Evolutionary conservation across 1,140 invertebrate species (phyloP).

Genomic region (Cotesia vestalis): DNA sequence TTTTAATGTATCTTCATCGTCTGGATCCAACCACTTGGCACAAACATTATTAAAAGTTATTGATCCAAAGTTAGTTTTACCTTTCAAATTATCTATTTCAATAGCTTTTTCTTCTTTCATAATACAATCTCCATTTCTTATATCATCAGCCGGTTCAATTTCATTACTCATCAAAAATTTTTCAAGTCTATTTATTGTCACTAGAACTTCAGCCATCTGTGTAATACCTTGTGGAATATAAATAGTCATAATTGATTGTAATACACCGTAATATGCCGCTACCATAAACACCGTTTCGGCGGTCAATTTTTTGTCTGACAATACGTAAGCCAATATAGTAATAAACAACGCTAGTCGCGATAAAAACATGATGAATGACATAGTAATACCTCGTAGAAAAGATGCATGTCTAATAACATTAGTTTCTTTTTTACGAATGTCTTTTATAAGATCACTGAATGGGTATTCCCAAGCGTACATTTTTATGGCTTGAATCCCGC

Average conservation of each 20-base stretch:
- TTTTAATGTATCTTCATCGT: slow-evolving; percentile 62
- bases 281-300: slow-evolving; percentile 82
- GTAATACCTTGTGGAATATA: slow-evolving; percentile 75
- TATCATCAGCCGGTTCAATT: slow-evolving; percentile 44
- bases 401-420: slow-evolving; percentile 74
- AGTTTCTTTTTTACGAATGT: slow-evolving; percentile 72
- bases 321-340: slow-evolving; percentile 79
- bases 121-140: slow-evolving; percentile 41
- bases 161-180: slow-evolving; percentile 72
- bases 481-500: slow-evolving; percentile 82
- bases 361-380: slow-evolving; percentile 75
- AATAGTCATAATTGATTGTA: slow-evolving; percentile 77
- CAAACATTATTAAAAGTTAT: neutral
- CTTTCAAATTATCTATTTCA: slow-evolving; percentile 42
- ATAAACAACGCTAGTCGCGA: slow-evolving; percentile 82
- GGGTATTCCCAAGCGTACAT: slow-evolving; percentile 92
- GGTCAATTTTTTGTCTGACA: slow-evolving; percentile 70
- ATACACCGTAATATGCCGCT: slow-evolving; percentile 76
- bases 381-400: slow-evolving; percentile 73
- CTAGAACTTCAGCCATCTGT: slow-evolving; percentile 69
- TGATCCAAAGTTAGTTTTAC: neutral
- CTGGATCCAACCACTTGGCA: slow-evolving; percentile 55
- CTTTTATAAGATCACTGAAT: slow-evolving; percentile 74
- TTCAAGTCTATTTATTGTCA: slow-evolving; percentile 76
- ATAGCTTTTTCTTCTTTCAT: slow-evolving; percentile 28